Evolutionary conservation across 2,888 invertebrate species (phyloP), one percentile per base, ranked within the genome.

Genomic region (Eupelmus urozonus): DNA sequence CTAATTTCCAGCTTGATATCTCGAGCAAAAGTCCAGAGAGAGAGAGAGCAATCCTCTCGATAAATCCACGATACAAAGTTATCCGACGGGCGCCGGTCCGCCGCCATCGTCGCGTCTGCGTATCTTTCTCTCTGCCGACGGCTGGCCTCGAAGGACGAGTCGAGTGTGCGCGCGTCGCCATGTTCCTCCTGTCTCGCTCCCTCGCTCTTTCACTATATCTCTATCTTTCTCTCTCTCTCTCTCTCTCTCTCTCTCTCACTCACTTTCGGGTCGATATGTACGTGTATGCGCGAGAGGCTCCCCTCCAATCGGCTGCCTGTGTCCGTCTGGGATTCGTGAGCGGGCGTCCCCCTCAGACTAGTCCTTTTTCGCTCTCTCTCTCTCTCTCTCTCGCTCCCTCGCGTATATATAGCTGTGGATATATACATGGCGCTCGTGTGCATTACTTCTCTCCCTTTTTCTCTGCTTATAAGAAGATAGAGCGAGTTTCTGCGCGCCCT

Each of bases 301-400:
- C 83, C 83, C 82, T 79, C 83, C 82, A 82, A 63, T 79, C 80
- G 82, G 76, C 79, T 7, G 77, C 76, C 76, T 60, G 79, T 78
- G 70, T 29, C 42, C 57, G 71, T 77, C 71, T 66, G 71, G 73
- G 74, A 69, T 73, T 74, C 72, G 76, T 65, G 55, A 59, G 76
- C 82, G 80, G 81, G 73, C 82, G 80, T 65, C 79, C 72, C 73
- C 76, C 63, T 65, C 16, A 4, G 49, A 4, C 49, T 9, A 5
- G 34, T 34, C 5, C 3, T 5, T 34, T 49, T 49, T 49, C n/a
- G 2, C 59, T 27, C 69, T 9, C 71, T 9, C 40, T 51, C 25
- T 62, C 53, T 9, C 42, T n/a, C 16, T 9, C 29, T 20, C 77
- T 63, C 55, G 16, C 25, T 18, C 18, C 40, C 13, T 16, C 55